These are phyloP conservation scores for Pyrocephalus nanus DNA, from an alignment of 2,797 vertebrate species.

Conservation along the genomic window DNA sequence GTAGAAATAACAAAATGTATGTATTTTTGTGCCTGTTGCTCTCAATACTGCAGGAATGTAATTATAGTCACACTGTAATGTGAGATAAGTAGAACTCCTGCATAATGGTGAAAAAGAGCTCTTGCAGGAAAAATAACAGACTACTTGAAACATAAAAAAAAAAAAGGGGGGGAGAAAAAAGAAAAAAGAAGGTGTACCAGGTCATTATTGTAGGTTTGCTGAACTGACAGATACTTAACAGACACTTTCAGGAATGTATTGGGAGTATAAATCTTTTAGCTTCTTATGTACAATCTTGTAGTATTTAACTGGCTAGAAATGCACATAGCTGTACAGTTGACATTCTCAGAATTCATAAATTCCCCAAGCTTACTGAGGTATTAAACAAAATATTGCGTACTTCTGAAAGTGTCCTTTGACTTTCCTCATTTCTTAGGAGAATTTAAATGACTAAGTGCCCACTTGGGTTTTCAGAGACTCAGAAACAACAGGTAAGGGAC, in stretches of 20 bases:
- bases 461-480: neutral
- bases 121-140: neutral
- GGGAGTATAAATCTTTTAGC: neutral
- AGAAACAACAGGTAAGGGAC: neutral
- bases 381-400: neutral
- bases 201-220: neutral
- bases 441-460: neutral
- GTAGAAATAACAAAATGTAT: neutral
- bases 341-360: neutral
- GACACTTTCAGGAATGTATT: neutral
- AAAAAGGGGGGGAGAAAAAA: neutral
- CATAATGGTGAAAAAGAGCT: neutral
- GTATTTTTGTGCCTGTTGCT: neutral
- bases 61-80: neutral
- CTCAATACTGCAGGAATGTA: neutral
- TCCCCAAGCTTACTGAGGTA: neutral
- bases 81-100: neutral
- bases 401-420: neutral
- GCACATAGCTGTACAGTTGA: fast-evolving
- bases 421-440: neutral
- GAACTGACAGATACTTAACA: neutral
- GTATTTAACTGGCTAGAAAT: neutral
- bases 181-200: too few species aligned
- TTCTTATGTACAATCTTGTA: neutral
- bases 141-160: neutral